phyloP scores from a whole-genome alignment of 2,797 vertebrate species.

The Kryptolebias ocellatus region DNA sequence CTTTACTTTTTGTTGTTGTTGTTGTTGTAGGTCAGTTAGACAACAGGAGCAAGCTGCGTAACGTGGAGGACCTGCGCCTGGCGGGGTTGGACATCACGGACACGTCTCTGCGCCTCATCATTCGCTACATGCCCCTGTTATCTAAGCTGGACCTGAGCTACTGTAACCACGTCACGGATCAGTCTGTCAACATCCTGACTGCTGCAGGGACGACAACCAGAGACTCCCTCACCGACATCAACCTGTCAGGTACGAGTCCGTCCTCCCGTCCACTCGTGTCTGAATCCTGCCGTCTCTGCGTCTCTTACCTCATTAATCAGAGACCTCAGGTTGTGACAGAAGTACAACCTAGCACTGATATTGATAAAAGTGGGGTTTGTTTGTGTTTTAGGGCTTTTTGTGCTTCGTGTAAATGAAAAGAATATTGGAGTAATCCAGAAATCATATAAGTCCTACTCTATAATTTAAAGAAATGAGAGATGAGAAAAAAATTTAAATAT shows the following conservation, averaged over 20 bases:
- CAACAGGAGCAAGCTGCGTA: constrained; percentile 93
- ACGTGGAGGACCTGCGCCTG: constrained; percentile 90
- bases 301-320: too few species aligned
- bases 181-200: constrained; percentile 95
- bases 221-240: constrained; percentile 89
- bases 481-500: too few species aligned
- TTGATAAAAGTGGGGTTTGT: too few species aligned
- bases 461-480: too few species aligned
- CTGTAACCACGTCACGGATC: constrained; percentile 95
- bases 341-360: too few species aligned
- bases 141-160: constrained; percentile 94
- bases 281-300: neutral
- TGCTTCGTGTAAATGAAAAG: too few species aligned
- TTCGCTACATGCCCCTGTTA: constrained; percentile 91
- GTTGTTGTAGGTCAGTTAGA: constrained; percentile 89
- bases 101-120: constrained; percentile 89
- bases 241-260: constrained; percentile 87
- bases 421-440: too few species aligned
- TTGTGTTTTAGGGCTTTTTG: too few species aligned
- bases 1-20: too few species aligned
- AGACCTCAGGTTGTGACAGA: neutral
- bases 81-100: constrained; percentile 95
- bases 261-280: constrained; percentile 12
- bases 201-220: constrained; percentile 93
- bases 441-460: too few species aligned